Percentiles rank a stretch among this genome's conserved stretches.
phyloP scores from a whole-genome alignment of 1,140 invertebrate species.

The Brachionus asplanchnoidis region DNA sequence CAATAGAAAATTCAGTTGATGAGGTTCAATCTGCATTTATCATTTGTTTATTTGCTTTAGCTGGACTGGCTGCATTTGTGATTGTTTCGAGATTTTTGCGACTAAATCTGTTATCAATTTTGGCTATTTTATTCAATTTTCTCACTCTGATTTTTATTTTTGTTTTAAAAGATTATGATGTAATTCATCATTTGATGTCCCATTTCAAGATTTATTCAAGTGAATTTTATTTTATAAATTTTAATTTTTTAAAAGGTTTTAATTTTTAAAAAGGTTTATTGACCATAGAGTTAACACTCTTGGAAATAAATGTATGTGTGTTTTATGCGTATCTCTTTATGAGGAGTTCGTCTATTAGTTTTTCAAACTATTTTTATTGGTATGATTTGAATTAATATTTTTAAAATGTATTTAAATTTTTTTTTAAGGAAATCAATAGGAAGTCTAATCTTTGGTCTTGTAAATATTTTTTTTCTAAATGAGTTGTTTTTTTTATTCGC shows the following conservation, averaged over 20 bases:
- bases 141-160: background rate
- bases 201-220: background rate
- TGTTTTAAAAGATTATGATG: background rate
- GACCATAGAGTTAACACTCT: background rate
- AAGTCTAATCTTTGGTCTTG: background rate
- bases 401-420: background rate
- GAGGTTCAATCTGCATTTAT: background rate
- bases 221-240: background rate
- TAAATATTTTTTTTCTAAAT: background rate
- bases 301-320: background rate
- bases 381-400: background rate
- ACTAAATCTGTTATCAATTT: background rate
- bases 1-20: background rate
- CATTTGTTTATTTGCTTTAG: background rate
- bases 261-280: conserved; percentile 1
- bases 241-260: background rate
- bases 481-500: background rate
- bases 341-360: background rate
- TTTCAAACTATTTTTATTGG: conserved; percentile 19
- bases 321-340: background rate
- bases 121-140: background rate
- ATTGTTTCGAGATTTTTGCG: background rate
- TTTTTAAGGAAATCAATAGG: background rate
- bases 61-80: background rate
- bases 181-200: background rate